A percentile compares a stretch with the other conserved stretches of the same genome.
Evolutionary conservation across 1,140 invertebrate species (phyloP).

Genomic region (Hestina assimilis): DNA sequence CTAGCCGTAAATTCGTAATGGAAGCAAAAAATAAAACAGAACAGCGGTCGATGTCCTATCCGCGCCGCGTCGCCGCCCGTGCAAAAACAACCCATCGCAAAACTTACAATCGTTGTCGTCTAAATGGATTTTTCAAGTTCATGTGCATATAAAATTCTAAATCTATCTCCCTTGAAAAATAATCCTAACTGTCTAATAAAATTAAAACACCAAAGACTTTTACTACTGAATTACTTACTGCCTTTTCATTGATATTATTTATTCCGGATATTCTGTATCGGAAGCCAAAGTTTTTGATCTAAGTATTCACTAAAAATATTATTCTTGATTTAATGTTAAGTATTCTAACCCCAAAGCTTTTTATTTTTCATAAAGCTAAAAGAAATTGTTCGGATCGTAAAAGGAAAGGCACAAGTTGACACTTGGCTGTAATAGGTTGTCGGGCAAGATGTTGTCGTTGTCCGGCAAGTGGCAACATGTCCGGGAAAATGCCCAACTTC

Average conservation of each 20-base stretch:
- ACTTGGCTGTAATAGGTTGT: conserved; percentile 67
- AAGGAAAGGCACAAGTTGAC: conserved; percentile 47
- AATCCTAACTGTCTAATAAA: too few relatives aligned
- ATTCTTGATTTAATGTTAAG: neutral
- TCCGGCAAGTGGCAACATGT: conserved; percentile 47
- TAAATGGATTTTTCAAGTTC: conserved; percentile 38
- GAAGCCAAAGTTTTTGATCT: neutral
- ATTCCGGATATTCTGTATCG: too few relatives aligned
- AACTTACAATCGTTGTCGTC: conserved; percentile 29
- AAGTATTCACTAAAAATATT: neutral
- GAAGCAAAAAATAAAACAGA: conserved; percentile 72
- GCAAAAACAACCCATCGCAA: conserved; percentile 50
- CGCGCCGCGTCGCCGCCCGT: conserved; percentile 42
- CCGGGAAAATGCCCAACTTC: conserved; percentile 58
- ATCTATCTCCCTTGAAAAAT: too few relatives aligned
- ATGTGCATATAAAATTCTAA: conserved; percentile 27
- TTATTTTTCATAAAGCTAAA: neutral
- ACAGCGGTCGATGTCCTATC: conserved; percentile 45
- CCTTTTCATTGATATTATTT: too few relatives aligned
- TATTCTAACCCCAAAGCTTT: neutral
- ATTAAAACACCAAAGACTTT: too few relatives aligned
- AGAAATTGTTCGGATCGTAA: conserved; percentile 17
- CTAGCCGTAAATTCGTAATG: conserved; percentile 73
- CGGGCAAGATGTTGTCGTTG: conserved; percentile 63
- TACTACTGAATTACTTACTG: too few relatives aligned